phyloP scores from a whole-genome alignment of 2,888 invertebrate species.

The Limulus polyphemus region DNA sequence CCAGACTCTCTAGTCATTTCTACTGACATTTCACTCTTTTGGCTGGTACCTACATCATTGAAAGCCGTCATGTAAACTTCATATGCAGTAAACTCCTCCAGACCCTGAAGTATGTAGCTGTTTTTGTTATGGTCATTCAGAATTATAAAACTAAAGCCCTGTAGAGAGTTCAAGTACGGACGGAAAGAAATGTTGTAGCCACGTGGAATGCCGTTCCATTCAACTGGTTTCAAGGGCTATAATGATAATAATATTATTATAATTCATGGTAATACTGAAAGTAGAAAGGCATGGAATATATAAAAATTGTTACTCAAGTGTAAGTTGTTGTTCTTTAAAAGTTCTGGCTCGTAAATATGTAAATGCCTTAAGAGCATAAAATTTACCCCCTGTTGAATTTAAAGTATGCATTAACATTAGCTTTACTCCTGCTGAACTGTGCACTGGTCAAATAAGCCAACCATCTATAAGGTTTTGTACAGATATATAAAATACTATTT shows the following conservation, averaged over 20 bases:
- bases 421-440: too few species aligned
- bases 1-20: constrained; percentile 85
- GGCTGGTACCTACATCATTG: constrained; percentile 79
- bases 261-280: too few species aligned
- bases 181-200: constrained; percentile 83
- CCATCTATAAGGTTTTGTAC: too few species aligned
- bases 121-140: constrained; percentile 73
- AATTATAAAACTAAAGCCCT: constrained; percentile 29
- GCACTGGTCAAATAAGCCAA: too few species aligned
- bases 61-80: constrained; percentile 78
- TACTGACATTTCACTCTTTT: constrained; percentile 61
- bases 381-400: too few species aligned
- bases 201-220: constrained; percentile 93
- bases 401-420: too few species aligned
- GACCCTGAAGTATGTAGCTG: constrained; percentile 66
- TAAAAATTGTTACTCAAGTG: too few species aligned
- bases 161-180: constrained; percentile 37
- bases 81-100: constrained; percentile 83
- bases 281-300: too few species aligned
- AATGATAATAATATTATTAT: too few species aligned
- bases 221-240: constrained; percentile 77
- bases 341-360: too few species aligned
- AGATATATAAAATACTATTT: constrained; percentile 28
- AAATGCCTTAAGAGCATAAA: too few species aligned
- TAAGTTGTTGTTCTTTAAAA: too few species aligned